These are phyloP conservation scores for Aphelenchoides avenae DNA, from an alignment of 1,140 invertebrate species.

Conservation along the genomic window DNA sequence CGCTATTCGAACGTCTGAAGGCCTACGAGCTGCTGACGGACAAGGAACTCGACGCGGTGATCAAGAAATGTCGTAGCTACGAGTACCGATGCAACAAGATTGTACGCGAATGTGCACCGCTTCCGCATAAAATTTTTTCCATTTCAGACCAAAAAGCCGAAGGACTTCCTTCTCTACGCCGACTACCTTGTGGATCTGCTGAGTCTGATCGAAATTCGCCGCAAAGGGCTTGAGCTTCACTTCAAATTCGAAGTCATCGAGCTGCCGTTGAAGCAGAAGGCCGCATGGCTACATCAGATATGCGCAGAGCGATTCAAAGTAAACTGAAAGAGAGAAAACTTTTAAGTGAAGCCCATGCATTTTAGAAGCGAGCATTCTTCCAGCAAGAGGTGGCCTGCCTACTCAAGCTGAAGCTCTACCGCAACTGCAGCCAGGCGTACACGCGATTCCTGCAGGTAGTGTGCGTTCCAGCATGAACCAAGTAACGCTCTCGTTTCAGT, in stretches of 20 bases:
- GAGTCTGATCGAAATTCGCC: conserved; percentile 15
- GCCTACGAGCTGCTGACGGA: conserved; percentile 9
- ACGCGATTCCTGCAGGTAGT: conserved; percentile 41
- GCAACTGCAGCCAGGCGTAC: conserved; percentile 29
- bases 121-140: conserved; percentile 1
- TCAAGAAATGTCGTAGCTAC: conserved; percentile 34
- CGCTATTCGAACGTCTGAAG: conserved; percentile 33
- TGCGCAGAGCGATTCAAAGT: conserved; percentile 41
- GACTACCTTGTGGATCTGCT: conserved; percentile 37
- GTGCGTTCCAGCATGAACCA: not conserved
- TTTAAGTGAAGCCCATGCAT: conserved; percentile 3
- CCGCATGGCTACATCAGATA: conserved; percentile 20
- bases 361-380: conserved; percentile 32
- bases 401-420: conserved; percentile 9
- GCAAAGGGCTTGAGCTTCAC: not conserved
- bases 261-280: conserved; percentile 29
- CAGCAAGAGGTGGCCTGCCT: conserved; percentile 32
- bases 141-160: conserved; percentile 37
- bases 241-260: conserved; percentile 35
- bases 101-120: conserved; percentile 4
- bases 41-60: conserved; percentile 16
- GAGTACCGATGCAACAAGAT: conserved; percentile 34
- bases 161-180: conserved; percentile 32
- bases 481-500: conserved; percentile 19
- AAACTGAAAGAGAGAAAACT: not conserved